Base-by-base conservation (phyloP, 2,888 invertebrate species). In the Dryomyza anilis region DNA sequence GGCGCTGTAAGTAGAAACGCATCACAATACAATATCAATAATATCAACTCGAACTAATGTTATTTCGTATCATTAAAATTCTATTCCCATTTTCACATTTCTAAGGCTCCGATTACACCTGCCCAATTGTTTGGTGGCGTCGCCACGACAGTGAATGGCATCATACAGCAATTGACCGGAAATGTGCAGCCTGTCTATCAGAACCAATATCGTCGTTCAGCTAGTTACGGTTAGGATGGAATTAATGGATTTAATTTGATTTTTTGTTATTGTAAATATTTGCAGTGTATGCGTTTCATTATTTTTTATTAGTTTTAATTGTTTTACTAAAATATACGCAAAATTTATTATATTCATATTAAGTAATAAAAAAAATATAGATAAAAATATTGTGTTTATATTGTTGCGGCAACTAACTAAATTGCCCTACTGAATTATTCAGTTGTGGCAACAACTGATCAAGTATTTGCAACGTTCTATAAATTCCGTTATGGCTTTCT, bases 131-230 rank as follows among this genome's bases (percentile, higher is more conserved):
- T 81, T 5, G 78, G 82, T 2, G 79, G 83, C 12, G 73, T 82
- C 8, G 74, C 83, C 1, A 74, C 76, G 0, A 82, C 81, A 1
- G 77, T 82, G 0, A 83, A 82, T 43, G 76, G 76, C 7, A 75
- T 82, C 21, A 82, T 82, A 53, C 82, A 82, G 63, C 80, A 79
- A 50, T 67, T 82, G 21, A 76, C 78, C 52, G 82, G 78, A 6
- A 81, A 81, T 65, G 74, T 76, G 50, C 78, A 74, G 58, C 79
- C 81, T 2, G 79, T 81, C 7, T 80, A 78, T 67, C 72, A 74
- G 27, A 69, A 72, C 39, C 33, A 55, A 5, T 77, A 77, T 56
- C 70, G 78, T 3, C 46, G 53, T 19, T 67, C 66, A 10, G 70
- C 67, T 67, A 75, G 71, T 69, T 71, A 75, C 56, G 74, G 73